A percentile compares a stretch with the other conserved stretches of the same genome.
Evolutionary conservation across 2,797 vertebrate species (phyloP).

Genomic region (Leptodactylus fallax): DNA sequence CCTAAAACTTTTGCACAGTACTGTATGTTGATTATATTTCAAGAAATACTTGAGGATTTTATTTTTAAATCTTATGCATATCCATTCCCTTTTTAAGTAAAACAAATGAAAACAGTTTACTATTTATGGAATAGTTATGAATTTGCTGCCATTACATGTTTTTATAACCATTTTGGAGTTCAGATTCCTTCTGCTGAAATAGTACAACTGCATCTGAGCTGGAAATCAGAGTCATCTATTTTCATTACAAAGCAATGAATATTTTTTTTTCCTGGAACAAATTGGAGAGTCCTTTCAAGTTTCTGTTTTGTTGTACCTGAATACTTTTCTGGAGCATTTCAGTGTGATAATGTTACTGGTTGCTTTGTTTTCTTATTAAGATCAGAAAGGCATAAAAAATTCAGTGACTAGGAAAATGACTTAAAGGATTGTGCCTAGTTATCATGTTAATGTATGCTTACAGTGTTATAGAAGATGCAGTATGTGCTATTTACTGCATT

Average conservation of each 20-base stretch:
- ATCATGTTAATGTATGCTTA: slow-evolving; percentile 76
- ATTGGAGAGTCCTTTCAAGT: slow-evolving; percentile 61
- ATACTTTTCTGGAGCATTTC: slow-evolving; percentile 66
- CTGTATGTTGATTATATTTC: too few relatives aligned
- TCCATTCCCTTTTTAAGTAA: not conserved
- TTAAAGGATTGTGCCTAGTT: slow-evolving; percentile 73
- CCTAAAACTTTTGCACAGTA: too few relatives aligned
- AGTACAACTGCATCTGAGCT: slow-evolving; percentile 28
- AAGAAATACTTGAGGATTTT: not conserved
- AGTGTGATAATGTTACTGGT: slow-evolving; percentile 70
- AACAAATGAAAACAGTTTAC: not conserved
- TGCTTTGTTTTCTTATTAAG: slow-evolving; percentile 76
- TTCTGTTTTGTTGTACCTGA: slow-evolving; percentile 67
- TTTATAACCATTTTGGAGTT: slow-evolving; percentile 47
- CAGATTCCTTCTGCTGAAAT: slow-evolving; percentile 49
- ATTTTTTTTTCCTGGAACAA: slow-evolving; percentile 54
- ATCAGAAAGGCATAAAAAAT: slow-evolving; percentile 75
- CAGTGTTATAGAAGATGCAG: slow-evolving; percentile 70
- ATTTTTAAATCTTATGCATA: not conserved
- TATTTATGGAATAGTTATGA: not conserved
- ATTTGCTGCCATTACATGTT: not conserved
- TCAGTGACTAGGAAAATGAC: slow-evolving; percentile 71
- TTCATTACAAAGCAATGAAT: slow-evolving; percentile 55
- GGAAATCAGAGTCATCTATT: slow-evolving; percentile 58
- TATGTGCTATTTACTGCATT: slow-evolving; percentile 74